Evolutionary conservation across 2,113 vertebrate genomes (phyloP).

Genomic region (Mola mola): DNA sequence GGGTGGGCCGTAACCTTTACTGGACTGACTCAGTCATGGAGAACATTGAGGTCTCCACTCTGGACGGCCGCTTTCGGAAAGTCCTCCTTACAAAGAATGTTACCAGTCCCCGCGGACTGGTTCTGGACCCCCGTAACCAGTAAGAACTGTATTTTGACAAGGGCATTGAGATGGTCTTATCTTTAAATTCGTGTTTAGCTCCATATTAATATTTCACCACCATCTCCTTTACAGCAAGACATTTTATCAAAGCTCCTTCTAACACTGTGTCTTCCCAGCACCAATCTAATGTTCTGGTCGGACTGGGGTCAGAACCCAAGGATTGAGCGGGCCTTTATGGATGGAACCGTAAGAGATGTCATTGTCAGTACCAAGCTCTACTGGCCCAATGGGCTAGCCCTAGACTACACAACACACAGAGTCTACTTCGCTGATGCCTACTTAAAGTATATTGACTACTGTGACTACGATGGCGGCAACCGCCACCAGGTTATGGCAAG

Average conservation of each 20-base stretch:
- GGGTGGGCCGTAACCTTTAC: conserved; percentile 80
- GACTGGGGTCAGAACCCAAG: conserved; percentile 83
- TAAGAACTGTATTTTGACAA: conserved; percentile 32
- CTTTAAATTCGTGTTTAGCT: background rate
- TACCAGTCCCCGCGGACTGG: conserved; percentile 79
- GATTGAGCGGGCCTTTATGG: conserved; percentile 78
- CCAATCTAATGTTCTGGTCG: conserved; percentile 81
- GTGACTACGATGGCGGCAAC: conserved; percentile 78
- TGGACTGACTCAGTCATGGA: conserved; percentile 80
- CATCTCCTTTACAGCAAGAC: background rate
- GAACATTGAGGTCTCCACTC: conserved; percentile 81
- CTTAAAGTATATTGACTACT: conserved; percentile 82
- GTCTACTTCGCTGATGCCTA: conserved; percentile 82
- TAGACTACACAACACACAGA: conserved; percentile 79
- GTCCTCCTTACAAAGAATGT: conserved; percentile 76
- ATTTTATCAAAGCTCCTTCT: background rate
- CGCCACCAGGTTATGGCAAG: conserved; percentile 80
- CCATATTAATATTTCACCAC: background rate
- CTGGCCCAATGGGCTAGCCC: conserved; percentile 80
- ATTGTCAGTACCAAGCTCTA: conserved; percentile 78
- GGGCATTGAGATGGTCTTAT: background rate
- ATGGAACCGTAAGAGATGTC: conserved; percentile 66
- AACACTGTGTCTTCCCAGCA: conserved; percentile 45
- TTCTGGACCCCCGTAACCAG: conserved; percentile 79
- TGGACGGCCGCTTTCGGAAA: conserved; percentile 77